phyloP scores from a whole-genome alignment of 2,888 invertebrate species.

The Physocephala rufipes region DNA sequence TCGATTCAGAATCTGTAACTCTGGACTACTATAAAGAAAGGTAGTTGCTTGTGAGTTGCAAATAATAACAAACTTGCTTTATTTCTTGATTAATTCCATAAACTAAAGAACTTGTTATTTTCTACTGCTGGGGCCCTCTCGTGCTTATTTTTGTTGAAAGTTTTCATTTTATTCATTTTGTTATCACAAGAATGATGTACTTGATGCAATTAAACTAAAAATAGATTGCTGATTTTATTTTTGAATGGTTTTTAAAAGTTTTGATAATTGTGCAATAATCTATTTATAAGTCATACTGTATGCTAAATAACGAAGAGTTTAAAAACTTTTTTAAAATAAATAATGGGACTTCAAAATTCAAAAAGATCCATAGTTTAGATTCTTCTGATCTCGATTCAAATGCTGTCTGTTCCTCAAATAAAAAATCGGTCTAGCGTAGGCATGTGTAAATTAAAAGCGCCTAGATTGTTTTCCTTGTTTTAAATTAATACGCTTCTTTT shows the following conservation, averaged over 20 bases:
- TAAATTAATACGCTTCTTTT: slow-evolving; percentile 17
- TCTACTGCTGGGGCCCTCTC: not conserved
- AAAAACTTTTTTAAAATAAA: too few relatives aligned
- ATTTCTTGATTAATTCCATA: not conserved
- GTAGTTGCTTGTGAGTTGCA: too few relatives aligned
- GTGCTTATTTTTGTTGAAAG: not conserved
- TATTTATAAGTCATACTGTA: not conserved
- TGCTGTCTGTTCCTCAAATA: too few relatives aligned
- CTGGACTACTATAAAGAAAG: slow-evolving; percentile 68
- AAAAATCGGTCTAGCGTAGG: too few relatives aligned
- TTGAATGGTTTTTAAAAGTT: not conserved
- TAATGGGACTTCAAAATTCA: not conserved
- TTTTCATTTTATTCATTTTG: slow-evolving; percentile 4
- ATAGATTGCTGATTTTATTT: not conserved
- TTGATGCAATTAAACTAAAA: not conserved
- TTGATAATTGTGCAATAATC: not conserved
- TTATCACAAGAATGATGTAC: too few relatives aligned
- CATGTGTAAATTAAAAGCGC: too few relatives aligned
- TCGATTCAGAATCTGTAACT: slow-evolving; percentile 68
- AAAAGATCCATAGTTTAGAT: too few relatives aligned
- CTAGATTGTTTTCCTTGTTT: too few relatives aligned
- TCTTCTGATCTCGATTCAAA: too few relatives aligned
- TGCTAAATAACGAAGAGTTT: not conserved
- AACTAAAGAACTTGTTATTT: too few relatives aligned
- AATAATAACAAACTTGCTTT: not conserved